Conservation (phyloP, 2,113 vertebrate genomes). For the Osmerus mordax region DNA sequence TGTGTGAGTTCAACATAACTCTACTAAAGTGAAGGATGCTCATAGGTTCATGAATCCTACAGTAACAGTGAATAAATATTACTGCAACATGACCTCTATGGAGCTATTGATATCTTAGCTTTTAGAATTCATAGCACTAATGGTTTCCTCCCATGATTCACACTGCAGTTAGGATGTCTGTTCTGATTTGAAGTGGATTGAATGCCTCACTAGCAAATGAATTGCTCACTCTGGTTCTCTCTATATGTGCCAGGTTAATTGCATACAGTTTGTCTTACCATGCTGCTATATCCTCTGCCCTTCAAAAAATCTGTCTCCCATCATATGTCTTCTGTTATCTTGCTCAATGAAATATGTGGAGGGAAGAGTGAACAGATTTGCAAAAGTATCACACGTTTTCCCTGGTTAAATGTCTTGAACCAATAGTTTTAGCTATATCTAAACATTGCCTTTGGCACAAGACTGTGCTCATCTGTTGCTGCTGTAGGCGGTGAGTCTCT, state of each 20-base stretch:
- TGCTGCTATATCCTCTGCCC: constrained; percentile 32
- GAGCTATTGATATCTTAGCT: constrained; percentile 1
- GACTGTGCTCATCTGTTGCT: constrained; percentile 51
- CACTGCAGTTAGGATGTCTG: constrained; percentile 18
- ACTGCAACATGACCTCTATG: too few species aligned
- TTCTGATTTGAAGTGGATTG: constrained; percentile 39
- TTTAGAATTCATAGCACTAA: neutral
- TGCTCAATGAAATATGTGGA: constrained; percentile 28
- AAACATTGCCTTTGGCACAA: constrained; percentile 50
- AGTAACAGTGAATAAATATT: too few species aligned
- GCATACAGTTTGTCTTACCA: constrained; percentile 20
- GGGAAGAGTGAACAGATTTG: constrained; percentile 23
- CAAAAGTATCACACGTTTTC: constrained; percentile 34
- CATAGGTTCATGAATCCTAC: too few species aligned
- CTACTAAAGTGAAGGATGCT: too few species aligned
- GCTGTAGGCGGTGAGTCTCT: constrained; percentile 34
- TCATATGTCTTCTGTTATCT: constrained; percentile 30
- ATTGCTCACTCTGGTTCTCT: constrained; percentile 21
- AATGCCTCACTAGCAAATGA: constrained; percentile 28
- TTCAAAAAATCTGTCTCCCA: constrained; percentile 30
- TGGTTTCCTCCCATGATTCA: constrained; percentile 9
- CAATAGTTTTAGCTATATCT: constrained; percentile 49
- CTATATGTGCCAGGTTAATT: constrained; percentile 31
- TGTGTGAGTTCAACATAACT: too few species aligned
- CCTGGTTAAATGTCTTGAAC: constrained; percentile 48